These are phyloP conservation scores for Halisarca cf. caerulea DNA, from an alignment of 37 sponge, comb jelly and placozoan genomes.

Conservation along the genomic window DNA sequence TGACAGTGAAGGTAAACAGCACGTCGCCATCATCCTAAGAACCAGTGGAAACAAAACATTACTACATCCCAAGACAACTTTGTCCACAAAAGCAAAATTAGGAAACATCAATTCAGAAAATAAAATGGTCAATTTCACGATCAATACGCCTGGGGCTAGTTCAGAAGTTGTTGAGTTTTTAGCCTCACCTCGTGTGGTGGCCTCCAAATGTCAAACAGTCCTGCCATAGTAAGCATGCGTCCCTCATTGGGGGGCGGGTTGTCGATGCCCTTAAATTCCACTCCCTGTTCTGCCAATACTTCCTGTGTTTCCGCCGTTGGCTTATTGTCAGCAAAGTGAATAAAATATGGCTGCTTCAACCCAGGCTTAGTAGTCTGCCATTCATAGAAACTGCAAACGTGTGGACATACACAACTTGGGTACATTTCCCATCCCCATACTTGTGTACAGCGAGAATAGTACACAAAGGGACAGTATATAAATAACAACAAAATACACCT, in stretches of 20 bases:
- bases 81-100: no score
- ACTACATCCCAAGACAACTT: no score
- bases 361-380: slow-evolving; percentile 56
- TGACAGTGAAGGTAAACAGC: slow-evolving; percentile 79
- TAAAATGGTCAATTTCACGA: no score
- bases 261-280: slow-evolving; percentile 11
- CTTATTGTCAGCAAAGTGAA: slow-evolving; percentile 49
- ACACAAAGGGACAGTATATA: no score
- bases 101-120: no score
- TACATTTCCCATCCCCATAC: no score
- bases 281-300: neutral
- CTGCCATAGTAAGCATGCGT: slow-evolving; percentile 87
- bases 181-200: slow-evolving; percentile 12
- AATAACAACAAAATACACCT: no score
- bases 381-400: slow-evolving; percentile 65
- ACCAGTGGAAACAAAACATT: no score
- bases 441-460: no score
- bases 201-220: slow-evolving; percentile 81
- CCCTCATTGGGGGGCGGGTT: slow-evolving; percentile 32
- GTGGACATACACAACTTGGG: neutral
- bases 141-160: neutral
- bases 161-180: neutral
- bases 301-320: slow-evolving; percentile 38
- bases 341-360: slow-evolving; percentile 77
- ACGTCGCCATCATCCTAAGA: slow-evolving; percentile 42